phyloP scores from a whole-genome alignment of 2,797 vertebrate genomes.

The Myotis daubentonii region DNA sequence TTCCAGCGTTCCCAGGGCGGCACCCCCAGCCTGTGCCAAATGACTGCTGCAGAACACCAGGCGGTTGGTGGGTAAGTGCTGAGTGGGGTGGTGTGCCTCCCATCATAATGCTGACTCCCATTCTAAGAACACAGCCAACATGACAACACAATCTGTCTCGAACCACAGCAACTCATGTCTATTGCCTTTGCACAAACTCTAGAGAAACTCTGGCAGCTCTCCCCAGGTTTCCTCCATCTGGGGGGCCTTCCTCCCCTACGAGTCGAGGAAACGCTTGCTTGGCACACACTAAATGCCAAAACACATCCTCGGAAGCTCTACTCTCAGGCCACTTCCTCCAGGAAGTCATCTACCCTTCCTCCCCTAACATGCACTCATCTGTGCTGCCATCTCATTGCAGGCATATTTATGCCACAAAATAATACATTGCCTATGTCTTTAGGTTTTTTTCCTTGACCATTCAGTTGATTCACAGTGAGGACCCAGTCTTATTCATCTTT shows the following conservation, averaged over 20 bases:
- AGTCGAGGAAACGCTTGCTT: background rate
- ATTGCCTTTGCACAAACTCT: background rate
- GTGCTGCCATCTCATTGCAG: background rate
- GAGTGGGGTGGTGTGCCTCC: too few relatives aligned
- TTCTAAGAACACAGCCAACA: background rate
- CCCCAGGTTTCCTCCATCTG: background rate
- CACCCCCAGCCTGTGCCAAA: too few relatives aligned
- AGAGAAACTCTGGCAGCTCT: background rate
- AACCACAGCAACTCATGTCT: accelerated
- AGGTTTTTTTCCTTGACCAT: background rate
- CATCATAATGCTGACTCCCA: background rate
- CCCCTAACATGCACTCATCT: background rate
- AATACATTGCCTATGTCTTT: background rate
- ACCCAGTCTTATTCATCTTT: background rate
- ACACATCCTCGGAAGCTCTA: background rate
- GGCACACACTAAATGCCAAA: background rate
- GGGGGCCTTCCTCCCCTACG: background rate
- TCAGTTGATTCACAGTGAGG: background rate
- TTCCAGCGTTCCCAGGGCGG: too few relatives aligned
- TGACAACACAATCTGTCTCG: background rate
- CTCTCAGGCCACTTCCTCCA: background rate
- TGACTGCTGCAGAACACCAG: too few relatives aligned
- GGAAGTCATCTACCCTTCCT: background rate
- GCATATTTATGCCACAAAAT: background rate
- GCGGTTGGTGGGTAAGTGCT: too few relatives aligned